phyloP scores from a whole-genome alignment of 2,113 vertebrate species.

The Chaetodon trifascialis region DNA sequence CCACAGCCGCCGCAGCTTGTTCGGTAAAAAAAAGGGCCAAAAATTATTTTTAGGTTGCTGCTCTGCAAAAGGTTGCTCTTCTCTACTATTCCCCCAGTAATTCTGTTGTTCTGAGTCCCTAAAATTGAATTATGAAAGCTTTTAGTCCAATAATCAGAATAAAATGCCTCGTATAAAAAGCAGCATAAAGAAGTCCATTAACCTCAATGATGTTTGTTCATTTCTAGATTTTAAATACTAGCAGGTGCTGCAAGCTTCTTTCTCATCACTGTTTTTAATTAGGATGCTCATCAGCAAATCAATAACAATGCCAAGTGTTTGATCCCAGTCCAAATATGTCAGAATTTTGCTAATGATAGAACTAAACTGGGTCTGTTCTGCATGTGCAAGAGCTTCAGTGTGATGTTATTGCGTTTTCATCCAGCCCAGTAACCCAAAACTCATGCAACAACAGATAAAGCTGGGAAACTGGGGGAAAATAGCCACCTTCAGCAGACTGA shows the following conservation, averaged over 20 bases:
- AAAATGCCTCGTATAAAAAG: neutral
- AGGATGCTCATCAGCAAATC: neutral
- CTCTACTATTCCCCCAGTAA: neutral
- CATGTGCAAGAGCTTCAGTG: neutral
- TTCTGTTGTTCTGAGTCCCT: neutral
- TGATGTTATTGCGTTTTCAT: neutral
- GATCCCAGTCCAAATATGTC: constrained; percentile 13
- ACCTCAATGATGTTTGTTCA: neutral
- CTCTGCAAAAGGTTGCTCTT: constrained; percentile 49
- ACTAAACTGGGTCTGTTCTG: neutral
- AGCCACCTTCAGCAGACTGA: constrained; percentile 31
- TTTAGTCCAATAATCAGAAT: constrained; percentile 1
- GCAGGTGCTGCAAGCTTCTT: neutral
- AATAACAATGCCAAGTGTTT: constrained; percentile 15
- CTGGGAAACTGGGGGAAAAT: neutral
- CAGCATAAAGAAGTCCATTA: neutral
- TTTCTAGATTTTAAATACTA: neutral
- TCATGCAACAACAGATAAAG: constrained; percentile 4
- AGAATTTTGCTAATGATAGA: neutral
- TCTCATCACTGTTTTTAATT: neutral
- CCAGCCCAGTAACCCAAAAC: neutral
- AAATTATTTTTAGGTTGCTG: constrained; percentile 18
- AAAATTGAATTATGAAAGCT: neutral
- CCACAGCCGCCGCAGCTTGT: neutral
- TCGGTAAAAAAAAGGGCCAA: constrained; percentile 13